Evolutionary conservation across 2,113 vertebrate genomes (phyloP).

Genomic region (Cyanoliseus patagonus): DNA sequence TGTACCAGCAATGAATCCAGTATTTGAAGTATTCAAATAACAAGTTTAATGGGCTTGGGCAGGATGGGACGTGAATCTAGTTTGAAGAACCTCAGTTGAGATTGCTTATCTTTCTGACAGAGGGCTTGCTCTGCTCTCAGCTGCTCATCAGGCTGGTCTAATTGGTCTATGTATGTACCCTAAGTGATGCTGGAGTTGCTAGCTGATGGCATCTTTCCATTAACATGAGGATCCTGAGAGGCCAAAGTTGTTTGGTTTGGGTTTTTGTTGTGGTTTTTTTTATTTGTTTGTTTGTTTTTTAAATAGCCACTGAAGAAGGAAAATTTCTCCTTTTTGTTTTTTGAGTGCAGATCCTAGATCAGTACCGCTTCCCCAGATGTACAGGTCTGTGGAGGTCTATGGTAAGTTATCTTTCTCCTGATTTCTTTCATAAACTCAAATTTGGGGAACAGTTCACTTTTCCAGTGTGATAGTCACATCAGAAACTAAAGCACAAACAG

Average conservation of each 20-base stretch:
- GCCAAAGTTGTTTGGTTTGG: not conserved
- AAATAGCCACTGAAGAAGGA: not conserved
- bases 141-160: not conserved
- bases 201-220: not conserved
- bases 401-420: not conserved
- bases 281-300: not conserved
- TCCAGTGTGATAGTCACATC: not conserved
- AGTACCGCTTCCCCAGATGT: not conserved
- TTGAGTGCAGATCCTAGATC: not conserved
- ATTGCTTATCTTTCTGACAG: not conserved
- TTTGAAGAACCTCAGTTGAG: not conserved
- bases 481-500: not conserved
- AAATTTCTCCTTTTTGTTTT: not conserved
- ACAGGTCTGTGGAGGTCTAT: not conserved
- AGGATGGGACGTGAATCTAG: not conserved
- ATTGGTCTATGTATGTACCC: accelerated
- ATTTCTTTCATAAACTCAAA: not conserved
- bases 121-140: not conserved
- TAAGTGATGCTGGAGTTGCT: not conserved
- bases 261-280: not conserved
- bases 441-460: not conserved
- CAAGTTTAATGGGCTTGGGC: not conserved
- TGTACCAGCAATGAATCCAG: not conserved
- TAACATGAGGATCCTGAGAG: not conserved
- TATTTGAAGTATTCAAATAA: not conserved